Evolutionary conservation across 2,888 invertebrate genomes (phyloP), one percentile per base, ranked within the genome.

Genomic region (Drosophila antonietae): DNA sequence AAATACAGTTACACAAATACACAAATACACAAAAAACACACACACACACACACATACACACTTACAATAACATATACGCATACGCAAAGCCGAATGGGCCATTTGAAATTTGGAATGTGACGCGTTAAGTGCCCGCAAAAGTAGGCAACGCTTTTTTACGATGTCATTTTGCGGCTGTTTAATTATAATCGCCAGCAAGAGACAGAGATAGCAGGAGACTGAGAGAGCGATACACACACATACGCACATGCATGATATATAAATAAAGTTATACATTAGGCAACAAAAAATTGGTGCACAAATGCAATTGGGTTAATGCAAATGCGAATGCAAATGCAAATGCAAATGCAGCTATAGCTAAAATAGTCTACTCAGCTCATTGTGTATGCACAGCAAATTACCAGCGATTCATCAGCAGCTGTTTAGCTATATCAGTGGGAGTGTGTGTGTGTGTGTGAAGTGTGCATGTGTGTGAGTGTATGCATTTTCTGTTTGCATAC

Each of bases 51-150:
- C 6, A 28, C 33, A 28, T 18, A 18, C 10, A 35, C 10, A 35
- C 23, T 10, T 35, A 35, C 10, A 35, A 3, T 10, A 10, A 14
- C 15, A 43, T 9, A 18, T n/a, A 9, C 41, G 7, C 12, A 35
- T 55, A 23, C 28, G 12, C 28, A 12, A 5, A 49, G 39, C 31
- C 39, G n/a, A 39, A 46, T 64, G 61, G 65, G 49, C 67, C 75
- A 77, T 78, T 71, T 61, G 61, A 69, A 74, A 68, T 71, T 81
- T 68, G 58, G 63, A 75, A 64, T 76, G 72, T 51, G 56, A 46
- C 39, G 39, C 70, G 56, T 64, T 74, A 67, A 83, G 77, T 83
- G 83, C 68, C 82, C 80, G 56, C 83, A 79, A 68, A 83, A 72
- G 79, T 70, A 77, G 77, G 83, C 86, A 83, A 68, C 46, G 52